Evolutionary conservation across 2,888 invertebrate species (phyloP), one percentile per base, ranked within the genome.

Genomic region (Troides helena): DNA sequence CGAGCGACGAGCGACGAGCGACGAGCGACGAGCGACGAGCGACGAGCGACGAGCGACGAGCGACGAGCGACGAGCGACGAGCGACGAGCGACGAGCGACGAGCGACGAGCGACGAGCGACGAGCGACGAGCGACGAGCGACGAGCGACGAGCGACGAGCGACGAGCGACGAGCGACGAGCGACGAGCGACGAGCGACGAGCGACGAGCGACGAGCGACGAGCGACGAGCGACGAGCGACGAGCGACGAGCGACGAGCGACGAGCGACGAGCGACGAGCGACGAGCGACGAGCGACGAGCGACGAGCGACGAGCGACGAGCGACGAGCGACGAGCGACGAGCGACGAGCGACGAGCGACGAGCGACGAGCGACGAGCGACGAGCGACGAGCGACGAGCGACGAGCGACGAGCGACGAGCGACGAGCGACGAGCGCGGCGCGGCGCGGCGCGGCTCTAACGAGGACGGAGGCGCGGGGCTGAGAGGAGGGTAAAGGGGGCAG

Each of bases 381-480:
- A 21, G 66, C 70, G 53, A n/a, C 17, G 14, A 5, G 53, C 14
- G 50, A 0, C 50, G 50, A 6, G 18, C 77, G 78, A 79, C 78
- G 68, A 68, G 73, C 72, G 72, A 67, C 36, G 65, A 63, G 72
- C 67, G 72, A 72, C 76, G 73, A 74, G 71, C 67, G 71, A 71
- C 74, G 72, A 65, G 72, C 72, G 76, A 72, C 74, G 71, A 21
- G 21, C n/a, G n/a, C n/a, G n/a, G n/a, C 78, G 76, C 77, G 77
- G 72, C 67, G 72, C 72, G 76, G 73, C 74, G 71, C 67, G 71
- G 72, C 74, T 72, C 30, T 30, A 30, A 30, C 30, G 30, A 30
- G 30, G 30, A 21, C 21, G 21, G 21, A 0, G 21, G 21, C 21
- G 21, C 21, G 21, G 21, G 21, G 21, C 21, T 21, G 21, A 21